These are phyloP conservation scores for Micromys minutus DNA, from an alignment of 2,113 vertebrate genomes.

Conservation along the genomic window DNA sequence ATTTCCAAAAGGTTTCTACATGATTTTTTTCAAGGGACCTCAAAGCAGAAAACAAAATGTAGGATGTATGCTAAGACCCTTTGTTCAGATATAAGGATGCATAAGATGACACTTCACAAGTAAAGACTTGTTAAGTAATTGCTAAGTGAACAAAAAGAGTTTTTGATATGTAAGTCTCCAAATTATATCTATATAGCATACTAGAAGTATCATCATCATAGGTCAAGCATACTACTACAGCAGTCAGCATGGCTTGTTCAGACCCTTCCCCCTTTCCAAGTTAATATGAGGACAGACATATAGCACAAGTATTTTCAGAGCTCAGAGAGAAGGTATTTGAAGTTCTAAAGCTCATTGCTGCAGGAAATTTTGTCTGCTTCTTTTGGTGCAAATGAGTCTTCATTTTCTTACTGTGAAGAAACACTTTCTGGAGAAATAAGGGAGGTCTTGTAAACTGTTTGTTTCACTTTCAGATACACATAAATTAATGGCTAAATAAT, in stretches of 20 bases:
- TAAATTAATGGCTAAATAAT: neutral
- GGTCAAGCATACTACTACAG: neutral
- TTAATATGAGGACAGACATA: neutral
- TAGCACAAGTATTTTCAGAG: neutral
- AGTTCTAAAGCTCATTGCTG: too few relatives aligned
- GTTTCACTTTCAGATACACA: neutral
- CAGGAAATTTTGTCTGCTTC: too few relatives aligned
- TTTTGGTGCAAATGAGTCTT: neutral
- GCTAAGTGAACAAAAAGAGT: neutral
- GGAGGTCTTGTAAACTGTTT: neutral
- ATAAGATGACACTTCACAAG: neutral
- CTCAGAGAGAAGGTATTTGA: neutral
- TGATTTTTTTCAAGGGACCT: neutral
- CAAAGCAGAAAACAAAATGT: neutral
- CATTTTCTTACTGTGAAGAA: neutral
- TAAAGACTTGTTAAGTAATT: neutral
- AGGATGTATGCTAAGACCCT: neutral
- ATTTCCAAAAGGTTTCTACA: neutral
- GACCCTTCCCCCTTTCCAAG: neutral
- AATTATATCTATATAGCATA: neutral
- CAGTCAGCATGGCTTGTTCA: neutral
- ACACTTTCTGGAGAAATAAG: neutral
- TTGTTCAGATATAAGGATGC: neutral
- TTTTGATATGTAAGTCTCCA: neutral
- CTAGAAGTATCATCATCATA: neutral